Evolutionary conservation across 2,797 vertebrate genomes (phyloP).

Genomic region (Synaphobranchus kaupii): DNA sequence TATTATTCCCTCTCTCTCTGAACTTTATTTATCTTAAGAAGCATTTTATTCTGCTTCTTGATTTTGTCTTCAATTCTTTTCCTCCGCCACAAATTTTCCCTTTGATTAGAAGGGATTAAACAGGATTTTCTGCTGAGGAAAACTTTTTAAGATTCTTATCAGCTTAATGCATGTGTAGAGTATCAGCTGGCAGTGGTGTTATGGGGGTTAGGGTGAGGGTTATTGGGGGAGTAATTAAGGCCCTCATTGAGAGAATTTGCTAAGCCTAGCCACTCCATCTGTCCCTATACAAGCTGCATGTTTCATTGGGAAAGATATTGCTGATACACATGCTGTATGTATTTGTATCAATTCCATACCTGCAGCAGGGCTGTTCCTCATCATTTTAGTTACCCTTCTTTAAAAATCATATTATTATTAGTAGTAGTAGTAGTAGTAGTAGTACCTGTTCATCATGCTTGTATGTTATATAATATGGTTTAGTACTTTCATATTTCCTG

Average conservation of each 20-base stretch:
- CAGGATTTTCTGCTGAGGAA: background rate
- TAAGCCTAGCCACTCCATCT: background rate
- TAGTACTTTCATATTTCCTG: background rate
- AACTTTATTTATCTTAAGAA: background rate
- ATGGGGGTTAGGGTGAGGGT: background rate
- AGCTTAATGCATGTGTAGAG: background rate
- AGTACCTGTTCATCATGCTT: too few relatives aligned
- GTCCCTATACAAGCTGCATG: background rate
- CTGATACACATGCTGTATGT: background rate
- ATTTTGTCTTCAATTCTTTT: background rate
- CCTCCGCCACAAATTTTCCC: background rate
- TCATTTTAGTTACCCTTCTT: too few relatives aligned
- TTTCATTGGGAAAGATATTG: background rate
- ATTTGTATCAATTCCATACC: too few relatives aligned
- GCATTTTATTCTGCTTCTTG: background rate
- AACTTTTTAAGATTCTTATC: conserved; percentile 11
- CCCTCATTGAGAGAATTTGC: background rate
- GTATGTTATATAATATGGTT: too few relatives aligned
- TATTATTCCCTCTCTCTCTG: conserved; percentile 11
- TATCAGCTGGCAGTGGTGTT: background rate
- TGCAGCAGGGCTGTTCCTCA: too few relatives aligned
- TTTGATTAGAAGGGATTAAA: background rate
- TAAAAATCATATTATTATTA: too few relatives aligned
- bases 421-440: too few relatives aligned
- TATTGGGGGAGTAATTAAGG: background rate